Percentiles rank a stretch among this genome's conserved stretches.
Conservation (phyloP, 2,888 invertebrate species). For the Cataglyphis rosenhaueri region DNA sequence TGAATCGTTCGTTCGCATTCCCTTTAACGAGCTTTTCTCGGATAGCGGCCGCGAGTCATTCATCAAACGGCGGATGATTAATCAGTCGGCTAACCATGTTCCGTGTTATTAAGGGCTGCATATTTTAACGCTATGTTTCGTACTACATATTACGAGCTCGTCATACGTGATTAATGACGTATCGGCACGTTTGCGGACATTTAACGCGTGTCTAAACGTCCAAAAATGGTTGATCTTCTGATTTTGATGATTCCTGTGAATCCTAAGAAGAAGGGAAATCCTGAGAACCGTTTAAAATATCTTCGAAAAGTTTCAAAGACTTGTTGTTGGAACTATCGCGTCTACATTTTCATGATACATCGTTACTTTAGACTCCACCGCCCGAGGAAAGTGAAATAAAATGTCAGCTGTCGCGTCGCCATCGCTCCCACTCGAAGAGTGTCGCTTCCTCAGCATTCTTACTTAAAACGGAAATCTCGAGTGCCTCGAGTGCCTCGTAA, state of each 20-base stretch:
- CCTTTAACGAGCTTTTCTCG: slow-evolving; percentile 38
- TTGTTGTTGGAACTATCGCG: background rate
- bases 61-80: slow-evolving; percentile 52
- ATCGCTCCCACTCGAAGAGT: slow-evolving; percentile 57
- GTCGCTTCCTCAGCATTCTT: slow-evolving; percentile 59
- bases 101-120: slow-evolving; percentile 24
- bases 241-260: background rate
- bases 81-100: slow-evolving; percentile 38
- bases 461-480: slow-evolving; percentile 62
- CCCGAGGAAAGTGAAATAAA: slow-evolving; percentile 41
- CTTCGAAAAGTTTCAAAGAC: background rate
- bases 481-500: slow-evolving; percentile 62
- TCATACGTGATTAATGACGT: slow-evolving; percentile 34
- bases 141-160: slow-evolving; percentile 7
- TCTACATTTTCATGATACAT: slow-evolving; percentile 28
- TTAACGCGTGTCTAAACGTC: background rate
- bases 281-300: background rate
- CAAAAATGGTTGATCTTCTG: background rate
- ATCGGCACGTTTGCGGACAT: background rate
- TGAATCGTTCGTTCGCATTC: background rate
- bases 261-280: background rate
- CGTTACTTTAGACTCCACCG: slow-evolving; percentile 15
- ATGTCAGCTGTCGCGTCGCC: slow-evolving; percentile 43
- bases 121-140: slow-evolving; percentile 49
- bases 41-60: slow-evolving; percentile 41